Conservation (phyloP, 2,888 invertebrate species). For the Julus scanicus region DNA sequence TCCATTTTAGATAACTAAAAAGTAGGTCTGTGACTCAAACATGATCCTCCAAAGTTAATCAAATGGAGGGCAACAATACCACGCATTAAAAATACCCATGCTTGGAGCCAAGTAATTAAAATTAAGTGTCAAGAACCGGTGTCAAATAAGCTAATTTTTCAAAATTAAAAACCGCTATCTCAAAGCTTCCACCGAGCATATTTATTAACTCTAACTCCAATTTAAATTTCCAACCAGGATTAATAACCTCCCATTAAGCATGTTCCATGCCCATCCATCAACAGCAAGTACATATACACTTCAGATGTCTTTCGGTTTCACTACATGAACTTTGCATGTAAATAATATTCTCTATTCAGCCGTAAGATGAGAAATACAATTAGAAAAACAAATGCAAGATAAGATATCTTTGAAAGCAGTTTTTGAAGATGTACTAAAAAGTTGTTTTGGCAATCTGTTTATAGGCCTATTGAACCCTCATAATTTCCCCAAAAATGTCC, state of each 20-base stretch:
- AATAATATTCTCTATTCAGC: background rate
- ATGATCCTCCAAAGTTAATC: too few species aligned
- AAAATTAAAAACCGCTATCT: conserved; percentile 15
- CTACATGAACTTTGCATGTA: conserved; percentile 18
- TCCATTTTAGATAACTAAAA: too few species aligned
- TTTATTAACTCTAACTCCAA: background rate
- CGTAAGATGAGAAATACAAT: background rate
- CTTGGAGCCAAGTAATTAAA: background rate
- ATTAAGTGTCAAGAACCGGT: background rate
- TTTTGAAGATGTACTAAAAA: background rate
- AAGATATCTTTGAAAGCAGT: background rate
- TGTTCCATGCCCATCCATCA: background rate
- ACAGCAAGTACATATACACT: background rate
- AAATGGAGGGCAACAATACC: too few species aligned
- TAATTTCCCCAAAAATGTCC: background rate
- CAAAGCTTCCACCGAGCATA: background rate
- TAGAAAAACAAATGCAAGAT: conserved; percentile 12
- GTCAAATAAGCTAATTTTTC: background rate
- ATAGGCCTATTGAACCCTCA: background rate
- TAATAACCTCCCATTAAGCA: conserved; percentile 3
- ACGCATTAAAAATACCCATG: too few species aligned
- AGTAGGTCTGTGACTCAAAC: too few species aligned
- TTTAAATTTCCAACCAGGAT: background rate
- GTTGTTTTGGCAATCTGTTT: background rate
- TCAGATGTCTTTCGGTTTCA: background rate